Conservation (phyloP, 1,140 invertebrate species). For the Pentalonia nigronervosa region DNA sequence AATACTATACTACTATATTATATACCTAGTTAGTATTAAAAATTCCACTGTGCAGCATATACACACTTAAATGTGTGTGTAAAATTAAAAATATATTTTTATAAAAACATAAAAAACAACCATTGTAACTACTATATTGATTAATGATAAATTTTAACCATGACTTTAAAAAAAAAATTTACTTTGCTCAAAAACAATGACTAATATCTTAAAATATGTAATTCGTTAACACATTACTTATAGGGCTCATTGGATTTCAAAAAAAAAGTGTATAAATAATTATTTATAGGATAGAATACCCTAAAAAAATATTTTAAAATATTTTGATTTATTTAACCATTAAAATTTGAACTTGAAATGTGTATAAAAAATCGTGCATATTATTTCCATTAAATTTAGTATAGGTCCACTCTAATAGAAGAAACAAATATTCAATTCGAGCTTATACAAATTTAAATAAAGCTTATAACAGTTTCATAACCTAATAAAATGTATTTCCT, state of each 20-base stretch:
- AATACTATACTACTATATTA: background rate
- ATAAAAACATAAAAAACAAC: background rate
- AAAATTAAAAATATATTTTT: background rate
- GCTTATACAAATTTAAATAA: no score
- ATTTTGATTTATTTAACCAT: no score
- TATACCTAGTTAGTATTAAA: background rate
- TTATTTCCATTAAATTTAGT: no score
- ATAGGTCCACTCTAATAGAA: no score
- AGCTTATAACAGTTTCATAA: no score
- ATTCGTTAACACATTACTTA: background rate
- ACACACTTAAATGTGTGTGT: background rate
- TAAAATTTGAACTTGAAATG: no score
- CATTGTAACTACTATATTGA: background rate
- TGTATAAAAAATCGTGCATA: no score
- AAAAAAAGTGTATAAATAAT: background rate
- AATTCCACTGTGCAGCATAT: background rate
- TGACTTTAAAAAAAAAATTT: background rate
- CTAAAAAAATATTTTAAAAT: background rate
- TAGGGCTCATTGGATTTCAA: background rate
- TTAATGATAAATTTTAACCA: background rate
- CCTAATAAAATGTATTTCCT: no score
- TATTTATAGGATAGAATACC: background rate
- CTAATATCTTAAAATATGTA: background rate
- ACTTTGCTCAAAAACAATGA: background rate
- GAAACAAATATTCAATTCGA: no score